Conservation (phyloP, 2,797 vertebrate genomes). For the Limosa lapponica region DNA sequence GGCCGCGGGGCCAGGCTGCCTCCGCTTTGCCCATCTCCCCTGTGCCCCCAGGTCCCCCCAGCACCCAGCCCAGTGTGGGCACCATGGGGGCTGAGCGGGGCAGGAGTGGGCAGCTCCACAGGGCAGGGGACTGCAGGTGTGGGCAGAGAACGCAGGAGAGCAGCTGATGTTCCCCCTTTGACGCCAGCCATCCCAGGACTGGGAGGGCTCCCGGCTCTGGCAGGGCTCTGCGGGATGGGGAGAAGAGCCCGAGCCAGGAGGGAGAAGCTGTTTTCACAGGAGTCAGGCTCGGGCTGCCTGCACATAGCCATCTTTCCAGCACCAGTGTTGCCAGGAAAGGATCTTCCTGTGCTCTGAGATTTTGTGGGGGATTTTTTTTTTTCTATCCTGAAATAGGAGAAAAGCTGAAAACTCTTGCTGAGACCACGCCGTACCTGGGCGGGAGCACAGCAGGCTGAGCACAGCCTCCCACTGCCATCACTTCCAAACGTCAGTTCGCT, state of each 20-base stretch:
- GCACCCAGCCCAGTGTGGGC: accelerated
- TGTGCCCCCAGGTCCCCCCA: not conserved
- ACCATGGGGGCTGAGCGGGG: accelerated
- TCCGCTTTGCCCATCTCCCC: accelerated
- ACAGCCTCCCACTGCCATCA: not conserved
- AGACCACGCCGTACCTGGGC: not conserved
- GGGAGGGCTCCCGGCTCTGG: not conserved
- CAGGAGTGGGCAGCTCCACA: not conserved
- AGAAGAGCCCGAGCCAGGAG: not conserved
- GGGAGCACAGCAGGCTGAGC: not conserved
- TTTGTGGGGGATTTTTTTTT: not conserved
- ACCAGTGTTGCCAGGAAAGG: accelerated
- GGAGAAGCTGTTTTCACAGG: accelerated
- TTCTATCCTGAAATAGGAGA: not conserved
- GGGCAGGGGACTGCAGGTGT: accelerated
- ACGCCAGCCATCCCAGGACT: accelerated
- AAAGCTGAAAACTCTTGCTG: not conserved
- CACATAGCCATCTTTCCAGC: accelerated
- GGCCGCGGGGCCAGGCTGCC: accelerated
- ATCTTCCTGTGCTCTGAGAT: not conserved
- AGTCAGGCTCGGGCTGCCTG: not conserved
- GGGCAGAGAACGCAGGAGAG: not conserved
- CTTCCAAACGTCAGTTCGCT: not conserved
- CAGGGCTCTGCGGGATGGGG: accelerated
- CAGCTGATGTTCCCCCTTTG: not conserved